A percentile compares a stretch with the other conserved stretches of the same genome.
These are phyloP conservation scores for Trachelus stipa DNA, from an alignment of 2,888 invertebrate species.

Conservation along the genomic window DNA sequence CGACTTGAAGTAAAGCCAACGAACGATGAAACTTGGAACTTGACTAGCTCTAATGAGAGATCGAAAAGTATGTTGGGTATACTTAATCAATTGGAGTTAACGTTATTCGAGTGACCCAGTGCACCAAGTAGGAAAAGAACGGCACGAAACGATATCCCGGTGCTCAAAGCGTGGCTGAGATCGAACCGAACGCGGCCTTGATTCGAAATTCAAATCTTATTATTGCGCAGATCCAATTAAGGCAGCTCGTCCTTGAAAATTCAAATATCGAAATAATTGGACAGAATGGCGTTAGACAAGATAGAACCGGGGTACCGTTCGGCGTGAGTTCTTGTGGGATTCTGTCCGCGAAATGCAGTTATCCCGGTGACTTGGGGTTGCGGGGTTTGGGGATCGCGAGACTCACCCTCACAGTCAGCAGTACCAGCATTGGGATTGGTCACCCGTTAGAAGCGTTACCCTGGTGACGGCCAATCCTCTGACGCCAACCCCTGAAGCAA, in stretches of 20 bases:
- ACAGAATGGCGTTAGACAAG: conserved; percentile 40
- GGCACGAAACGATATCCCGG: conserved; percentile 4
- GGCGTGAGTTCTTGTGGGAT: conserved; percentile 65
- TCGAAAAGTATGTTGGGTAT: neutral
- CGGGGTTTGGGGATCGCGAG: conserved; percentile 32
- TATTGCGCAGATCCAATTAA: conserved; percentile 59
- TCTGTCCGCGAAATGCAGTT: conserved; percentile 66
- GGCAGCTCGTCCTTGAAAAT: conserved; percentile 51
- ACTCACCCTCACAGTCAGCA: conserved; percentile 23
- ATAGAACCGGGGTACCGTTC: conserved; percentile 46
- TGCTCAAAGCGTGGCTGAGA: conserved; percentile 11
- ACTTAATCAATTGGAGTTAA: neutral
- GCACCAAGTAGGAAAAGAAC: neutral
- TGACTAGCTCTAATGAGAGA: neutral
- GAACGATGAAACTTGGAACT: neutral
- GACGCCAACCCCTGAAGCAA: conserved; percentile 19
- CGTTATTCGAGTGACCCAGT: neutral
- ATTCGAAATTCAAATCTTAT: conserved; percentile 61
- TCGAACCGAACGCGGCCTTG: conserved; percentile 29
- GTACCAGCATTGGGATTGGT: conserved; percentile 57
- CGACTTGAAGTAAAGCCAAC: neutral
- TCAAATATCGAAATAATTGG: conserved; percentile 55
- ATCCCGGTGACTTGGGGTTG: conserved; percentile 57
- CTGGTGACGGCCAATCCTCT: conserved; percentile 44
- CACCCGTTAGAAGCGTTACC: conserved; percentile 59